These are phyloP conservation scores for Gallirallus australis DNA, from an alignment of 2,797 vertebrate species.

Conservation along the genomic window DNA sequence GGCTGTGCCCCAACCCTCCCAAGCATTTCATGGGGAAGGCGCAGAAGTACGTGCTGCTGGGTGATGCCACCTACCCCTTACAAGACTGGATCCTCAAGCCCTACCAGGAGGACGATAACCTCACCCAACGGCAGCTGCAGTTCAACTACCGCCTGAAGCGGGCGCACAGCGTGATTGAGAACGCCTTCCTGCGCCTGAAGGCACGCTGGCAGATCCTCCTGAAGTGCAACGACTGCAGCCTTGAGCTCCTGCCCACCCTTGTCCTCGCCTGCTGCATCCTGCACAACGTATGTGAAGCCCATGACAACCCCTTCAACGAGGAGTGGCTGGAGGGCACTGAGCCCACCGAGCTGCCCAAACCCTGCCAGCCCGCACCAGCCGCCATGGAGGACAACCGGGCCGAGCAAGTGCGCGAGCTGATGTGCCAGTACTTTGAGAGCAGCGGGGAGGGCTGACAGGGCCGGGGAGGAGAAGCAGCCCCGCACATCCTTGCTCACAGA, in stretches of 20 bases:
- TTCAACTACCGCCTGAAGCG: conserved; percentile 77
- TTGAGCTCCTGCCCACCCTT: conserved; percentile 77
- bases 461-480: rapidly evolving
- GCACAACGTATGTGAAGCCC: conserved; percentile 78
- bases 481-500: rapidly evolving
- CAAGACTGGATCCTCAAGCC: conserved; percentile 80
- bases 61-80: conserved; percentile 74
- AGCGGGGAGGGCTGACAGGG: conserved; percentile 25
- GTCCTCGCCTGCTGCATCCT: conserved; percentile 78
- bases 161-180: conserved; percentile 71
- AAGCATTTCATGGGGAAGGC: conserved; percentile 74
- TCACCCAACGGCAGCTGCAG: conserved; percentile 68
- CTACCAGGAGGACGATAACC: conserved; percentile 64
- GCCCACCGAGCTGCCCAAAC: conserved; percentile 68
- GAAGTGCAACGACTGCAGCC: conserved; percentile 71
- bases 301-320: conserved; percentile 73
- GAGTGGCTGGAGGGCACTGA: conserved; percentile 76
- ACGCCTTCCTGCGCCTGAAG: conserved; percentile 74
- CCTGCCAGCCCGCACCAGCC: background rate
- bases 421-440: conserved; percentile 80
- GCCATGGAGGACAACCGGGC: conserved; percentile 75
- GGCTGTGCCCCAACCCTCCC: conserved; percentile 73
- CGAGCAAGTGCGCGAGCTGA: conserved; percentile 80
- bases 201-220: conserved; percentile 81
- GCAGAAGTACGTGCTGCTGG: conserved; percentile 76